Evolutionary conservation across 1,140 invertebrate species (phyloP).

Genomic region (Pogonus chalceus): DNA sequence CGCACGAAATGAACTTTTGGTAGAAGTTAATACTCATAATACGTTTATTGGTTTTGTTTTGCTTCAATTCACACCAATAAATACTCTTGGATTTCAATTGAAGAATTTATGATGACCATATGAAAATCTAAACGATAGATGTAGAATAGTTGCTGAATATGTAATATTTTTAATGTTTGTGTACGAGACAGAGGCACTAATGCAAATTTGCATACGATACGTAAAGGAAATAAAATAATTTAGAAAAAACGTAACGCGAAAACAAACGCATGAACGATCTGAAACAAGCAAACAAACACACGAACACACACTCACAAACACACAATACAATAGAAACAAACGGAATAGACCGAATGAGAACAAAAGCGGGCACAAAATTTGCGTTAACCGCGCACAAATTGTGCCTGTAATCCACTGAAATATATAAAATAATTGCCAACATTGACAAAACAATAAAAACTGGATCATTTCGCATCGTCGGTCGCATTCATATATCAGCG

Average conservation of each 20-base stretch:
- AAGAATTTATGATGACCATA: too few species aligned
- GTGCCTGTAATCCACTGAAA: conserved; percentile 1
- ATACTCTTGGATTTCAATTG: too few species aligned
- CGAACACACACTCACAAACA: neutral
- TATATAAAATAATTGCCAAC: conserved; percentile 6
- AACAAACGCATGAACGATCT: neutral
- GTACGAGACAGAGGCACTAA: too few species aligned
- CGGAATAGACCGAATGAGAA: neutral
- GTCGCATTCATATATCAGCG: neutral
- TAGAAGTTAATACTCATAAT: too few species aligned
- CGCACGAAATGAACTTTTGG: neutral
- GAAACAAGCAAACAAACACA: too few species aligned
- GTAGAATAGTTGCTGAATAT: too few species aligned
- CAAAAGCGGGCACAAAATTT: neutral
- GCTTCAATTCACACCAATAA: too few species aligned
- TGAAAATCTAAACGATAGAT: too few species aligned
- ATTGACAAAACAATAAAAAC: conserved; percentile 7
- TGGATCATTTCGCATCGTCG: conserved; percentile 4
- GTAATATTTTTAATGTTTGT: too few species aligned
- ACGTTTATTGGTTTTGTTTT: too few species aligned
- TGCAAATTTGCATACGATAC: too few species aligned
- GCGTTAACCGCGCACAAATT: conserved; percentile 1
- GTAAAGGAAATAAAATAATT: neutral
- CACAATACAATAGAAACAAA: neutral
- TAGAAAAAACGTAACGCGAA: too few species aligned